Evolutionary conservation across 2,797 vertebrate species (phyloP), one percentile per base, ranked within the genome.

Genomic region (Siniperca undulata): DNA sequence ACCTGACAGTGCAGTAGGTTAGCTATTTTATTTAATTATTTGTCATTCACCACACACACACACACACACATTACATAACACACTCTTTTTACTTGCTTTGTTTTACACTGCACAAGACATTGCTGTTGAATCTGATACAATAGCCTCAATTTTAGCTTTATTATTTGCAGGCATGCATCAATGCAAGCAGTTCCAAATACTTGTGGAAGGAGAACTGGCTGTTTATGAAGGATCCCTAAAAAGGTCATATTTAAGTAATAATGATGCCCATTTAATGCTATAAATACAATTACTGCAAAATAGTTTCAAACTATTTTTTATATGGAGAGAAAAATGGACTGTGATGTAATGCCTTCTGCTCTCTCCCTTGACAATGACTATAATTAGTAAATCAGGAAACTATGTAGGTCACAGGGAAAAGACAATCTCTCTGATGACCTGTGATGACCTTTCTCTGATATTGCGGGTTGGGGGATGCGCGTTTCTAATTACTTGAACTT

Each of bases 371-470:
- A 82, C 65, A 83, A 30, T 65, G 61, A 69, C 56, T 91, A 86
- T 74, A 86, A 83, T 87, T 75, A 86, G 46, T 80, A 48, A 80
- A 87, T 60, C 82, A 86, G 82, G 77, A 89, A 89, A 83, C 65
- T 64, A 86, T 84, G 75, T 88, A 78, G 87, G 90, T 88, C 87
- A 87, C 52, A 77, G 14, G 44, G 14, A 86, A 81, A 88, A 77
- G 50, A 85, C 60, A 89, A 82, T 84, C 64, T 87, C 59, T 80
- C 75, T 68, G 50, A 80, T 87, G 86, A 86, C 81, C 79, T 84
- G 77, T 82, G 70, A 68, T 81, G 83, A 77, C 73, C 78, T 81
- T 24, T 50, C 48, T 74, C 27, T 66, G 64, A 75, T 62, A 61
- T n/a, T 55, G n/a, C 1, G 0, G 16, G 10, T 62, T 42, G 30